Base-by-base conservation (phyloP, 1,140 invertebrate species). In the Doryteuthis pealeii region DNA sequence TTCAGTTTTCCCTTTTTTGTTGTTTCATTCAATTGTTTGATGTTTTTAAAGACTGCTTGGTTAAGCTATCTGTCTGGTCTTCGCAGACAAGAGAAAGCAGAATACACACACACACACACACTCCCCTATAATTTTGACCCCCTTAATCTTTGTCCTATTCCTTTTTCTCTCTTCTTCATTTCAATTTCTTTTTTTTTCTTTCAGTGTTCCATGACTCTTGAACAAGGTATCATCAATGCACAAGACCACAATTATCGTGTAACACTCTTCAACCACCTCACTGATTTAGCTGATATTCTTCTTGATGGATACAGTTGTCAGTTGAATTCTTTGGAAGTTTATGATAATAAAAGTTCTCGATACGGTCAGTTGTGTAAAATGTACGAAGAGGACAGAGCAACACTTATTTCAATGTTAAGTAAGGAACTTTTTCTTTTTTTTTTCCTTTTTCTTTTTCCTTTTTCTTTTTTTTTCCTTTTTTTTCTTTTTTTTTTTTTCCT, bases 221-320 rank as follows among this genome's bases (percentile, higher is more conserved):
- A 85, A 18, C 68, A 82, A 58, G 84, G 83, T 26, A 73, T 87
- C 12, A 78, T 80, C 15, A 83, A 87, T 69, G 84, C 85, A 2
- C 85, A 87, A 65, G 88, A 89, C 72, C 74, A 82, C 4, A 84
- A 88, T 15, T 80, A 82, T 8, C 73, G 81, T 54, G 82, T 80
- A 18, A 77, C 90, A 49, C 83, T 95, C 22, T 92, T 91, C 77
- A 90, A 92, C 66, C 93, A 95, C 81, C 84, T 94, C 35, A 88
- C 93, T 0, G 90, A 92, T 71, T 81, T 95, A 1, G 90, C 93
- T n/a, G 93, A 95, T 84, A 87, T 94, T 15, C 91, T 95, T 75
- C 86, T 96, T 33, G 92, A 94, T 81, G 93, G 93, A 0, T 91
- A 91, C 73, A 92, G 73, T 14, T 90, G 87, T 73, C 93, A 94